A percentile compares a stretch with the other conserved stretches of the same genome.
phyloP scores from a whole-genome alignment of 2,888 invertebrate genomes.

The Xestoiulus laeticollis region DNA sequence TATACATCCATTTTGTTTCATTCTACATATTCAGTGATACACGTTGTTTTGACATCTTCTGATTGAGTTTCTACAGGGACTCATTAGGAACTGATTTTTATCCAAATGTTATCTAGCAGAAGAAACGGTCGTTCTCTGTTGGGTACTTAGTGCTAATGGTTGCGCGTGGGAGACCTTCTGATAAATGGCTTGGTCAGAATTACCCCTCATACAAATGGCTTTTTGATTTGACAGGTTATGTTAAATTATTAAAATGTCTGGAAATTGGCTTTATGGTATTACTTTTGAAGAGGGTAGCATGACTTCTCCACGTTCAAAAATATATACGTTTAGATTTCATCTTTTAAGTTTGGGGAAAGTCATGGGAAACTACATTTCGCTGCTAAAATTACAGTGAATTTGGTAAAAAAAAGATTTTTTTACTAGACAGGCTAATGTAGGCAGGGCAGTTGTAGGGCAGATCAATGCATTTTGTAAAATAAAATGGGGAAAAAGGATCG shows the following conservation, averaged over 20 bases:
- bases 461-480: neutral
- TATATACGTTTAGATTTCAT: neutral
- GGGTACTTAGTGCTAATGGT: slow-evolving; percentile 13
- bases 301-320: neutral
- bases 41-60: neutral
- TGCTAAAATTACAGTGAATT: neutral
- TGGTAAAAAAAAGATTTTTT: neutral
- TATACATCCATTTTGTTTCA: too few relatives aligned
- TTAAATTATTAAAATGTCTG: slow-evolving; percentile 15
- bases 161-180: slow-evolving; percentile 15
- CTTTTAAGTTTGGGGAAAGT: neutral
- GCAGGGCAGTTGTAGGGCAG: too few relatives aligned
- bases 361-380: neutral
- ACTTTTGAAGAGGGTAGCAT: neutral
- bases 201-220: neutral
- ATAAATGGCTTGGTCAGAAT: slow-evolving; percentile 1
- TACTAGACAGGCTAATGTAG: too few relatives aligned
- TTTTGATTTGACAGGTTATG: slow-evolving; percentile 28
- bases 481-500: too few relatives aligned
- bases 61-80: slow-evolving; percentile 21
- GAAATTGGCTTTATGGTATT: neutral
- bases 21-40: neutral
- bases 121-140: slow-evolving; percentile 4
- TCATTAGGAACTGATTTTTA: slow-evolving; percentile 22
- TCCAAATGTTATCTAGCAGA: neutral